phyloP scores from a whole-genome alignment of 2,797 vertebrate species.

The Chrosomus eos region DNA sequence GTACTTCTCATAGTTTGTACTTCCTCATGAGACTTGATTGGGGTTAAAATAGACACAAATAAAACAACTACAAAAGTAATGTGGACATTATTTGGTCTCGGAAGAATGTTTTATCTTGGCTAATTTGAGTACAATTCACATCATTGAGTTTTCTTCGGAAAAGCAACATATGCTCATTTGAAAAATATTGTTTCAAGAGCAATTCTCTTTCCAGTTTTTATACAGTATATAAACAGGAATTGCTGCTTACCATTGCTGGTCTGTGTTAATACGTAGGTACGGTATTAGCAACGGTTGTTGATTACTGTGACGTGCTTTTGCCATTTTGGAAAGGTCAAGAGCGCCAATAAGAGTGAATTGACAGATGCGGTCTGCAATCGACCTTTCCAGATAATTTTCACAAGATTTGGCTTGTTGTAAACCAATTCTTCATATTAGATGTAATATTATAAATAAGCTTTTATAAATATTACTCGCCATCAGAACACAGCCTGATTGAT shows the following conservation, averaged over 20 bases:
- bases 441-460: background rate
- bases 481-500: background rate
- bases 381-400: background rate
- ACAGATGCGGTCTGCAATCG: background rate
- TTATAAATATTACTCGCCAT: background rate
- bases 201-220: background rate
- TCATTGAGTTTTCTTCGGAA: background rate
- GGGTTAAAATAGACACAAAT: background rate
- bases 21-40: background rate
- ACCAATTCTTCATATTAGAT: background rate
- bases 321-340: constrained; percentile 2
- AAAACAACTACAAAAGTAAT: background rate
- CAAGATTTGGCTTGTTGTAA: background rate
- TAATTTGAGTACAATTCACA: background rate
- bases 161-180: background rate
- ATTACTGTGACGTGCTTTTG: background rate
- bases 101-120: background rate
- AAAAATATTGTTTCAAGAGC: background rate
- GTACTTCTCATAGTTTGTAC: background rate
- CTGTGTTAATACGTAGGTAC: background rate
- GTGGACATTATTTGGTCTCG: background rate
- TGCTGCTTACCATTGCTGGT: background rate
- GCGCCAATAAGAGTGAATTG: background rate
- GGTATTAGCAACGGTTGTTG: background rate
- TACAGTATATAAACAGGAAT: background rate